A percentile compares a stretch with the other conserved stretches of the same genome.
Evolutionary conservation across 2,113 vertebrate species (phyloP).

Genomic region (Taxidea taxus): DNA sequence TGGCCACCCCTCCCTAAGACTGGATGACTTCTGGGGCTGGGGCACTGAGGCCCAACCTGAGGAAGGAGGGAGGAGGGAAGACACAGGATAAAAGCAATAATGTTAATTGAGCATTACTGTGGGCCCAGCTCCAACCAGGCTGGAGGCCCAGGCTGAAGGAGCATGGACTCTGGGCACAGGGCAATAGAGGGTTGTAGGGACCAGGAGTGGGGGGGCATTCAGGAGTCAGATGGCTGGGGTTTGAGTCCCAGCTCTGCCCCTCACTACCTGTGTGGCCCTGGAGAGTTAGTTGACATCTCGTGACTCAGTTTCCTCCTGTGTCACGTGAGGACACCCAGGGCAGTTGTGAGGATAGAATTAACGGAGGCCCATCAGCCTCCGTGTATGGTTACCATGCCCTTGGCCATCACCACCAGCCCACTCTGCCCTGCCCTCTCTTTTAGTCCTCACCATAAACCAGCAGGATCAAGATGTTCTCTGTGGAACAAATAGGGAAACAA

Average conservation of each 20-base stretch:
- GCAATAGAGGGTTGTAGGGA: background rate
- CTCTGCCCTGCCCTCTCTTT: background rate
- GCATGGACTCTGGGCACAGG: background rate
- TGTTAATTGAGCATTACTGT: background rate
- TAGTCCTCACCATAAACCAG: background rate
- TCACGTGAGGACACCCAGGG: background rate
- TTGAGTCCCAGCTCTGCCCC: background rate
- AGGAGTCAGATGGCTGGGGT: background rate
- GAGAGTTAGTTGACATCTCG: background rate
- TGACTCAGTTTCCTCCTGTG: background rate
- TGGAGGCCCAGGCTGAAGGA: background rate
- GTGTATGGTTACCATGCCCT: rapidly evolving
- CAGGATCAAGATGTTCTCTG: too few species aligned
- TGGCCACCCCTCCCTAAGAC: background rate
- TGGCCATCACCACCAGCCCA: background rate
- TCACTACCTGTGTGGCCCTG: background rate
- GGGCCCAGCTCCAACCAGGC: background rate
- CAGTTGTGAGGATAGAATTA: background rate
- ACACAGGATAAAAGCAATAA: background rate
- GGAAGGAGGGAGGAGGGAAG: background rate
- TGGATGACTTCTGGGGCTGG: background rate
- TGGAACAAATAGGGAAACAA: background rate
- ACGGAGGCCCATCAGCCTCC: rapidly evolving
- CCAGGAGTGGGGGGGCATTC: background rate
- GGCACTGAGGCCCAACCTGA: background rate